Conservation (phyloP, 2,888 invertebrate genomes). For the Eledone cirrhosa region DNA sequence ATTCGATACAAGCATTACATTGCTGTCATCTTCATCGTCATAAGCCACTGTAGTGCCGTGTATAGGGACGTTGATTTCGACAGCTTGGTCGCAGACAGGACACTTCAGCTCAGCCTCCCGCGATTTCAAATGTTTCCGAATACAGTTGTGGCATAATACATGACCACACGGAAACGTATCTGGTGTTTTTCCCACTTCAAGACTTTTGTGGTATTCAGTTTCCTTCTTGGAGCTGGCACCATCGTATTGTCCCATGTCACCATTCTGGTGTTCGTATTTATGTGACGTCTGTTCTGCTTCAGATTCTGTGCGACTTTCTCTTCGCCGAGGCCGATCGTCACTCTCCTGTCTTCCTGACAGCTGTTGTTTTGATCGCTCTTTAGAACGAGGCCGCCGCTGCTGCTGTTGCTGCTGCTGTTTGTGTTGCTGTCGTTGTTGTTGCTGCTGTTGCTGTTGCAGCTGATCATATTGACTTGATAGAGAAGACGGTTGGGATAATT, state of each 20-base stretch:
- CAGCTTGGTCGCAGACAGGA: conserved; percentile 39
- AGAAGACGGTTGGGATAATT: too few species aligned
- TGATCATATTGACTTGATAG: neutral
- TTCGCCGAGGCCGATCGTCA: neutral
- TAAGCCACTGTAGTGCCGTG: conserved; percentile 25
- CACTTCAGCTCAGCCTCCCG: conserved; percentile 37
- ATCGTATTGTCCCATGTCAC: conserved; percentile 25
- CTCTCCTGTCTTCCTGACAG: neutral
- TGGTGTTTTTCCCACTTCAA: conserved; percentile 55
- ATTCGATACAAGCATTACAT: conserved; percentile 54
- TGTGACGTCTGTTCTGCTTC: conserved; percentile 21
- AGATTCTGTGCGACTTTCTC: conserved; percentile 13
- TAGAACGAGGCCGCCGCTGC: conserved; percentile 7
- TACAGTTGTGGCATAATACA: conserved; percentile 57
- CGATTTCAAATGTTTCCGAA: conserved; percentile 46
- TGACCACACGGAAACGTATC: conserved; percentile 62
- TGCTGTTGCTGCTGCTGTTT: neutral
- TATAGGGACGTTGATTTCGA: conserved; percentile 10
- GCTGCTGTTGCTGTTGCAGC: conserved; percentile 12
- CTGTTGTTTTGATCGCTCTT: conserved; percentile 4
- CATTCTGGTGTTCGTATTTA: conserved; percentile 17
- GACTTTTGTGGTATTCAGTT: conserved; percentile 49
- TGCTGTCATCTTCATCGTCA: conserved; percentile 32
- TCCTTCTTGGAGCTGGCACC: conserved; percentile 33
- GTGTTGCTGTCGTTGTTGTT: neutral